Evolutionary conservation across 2,113 vertebrate species (phyloP).

Genomic region (Poecile atricapillus): DNA sequence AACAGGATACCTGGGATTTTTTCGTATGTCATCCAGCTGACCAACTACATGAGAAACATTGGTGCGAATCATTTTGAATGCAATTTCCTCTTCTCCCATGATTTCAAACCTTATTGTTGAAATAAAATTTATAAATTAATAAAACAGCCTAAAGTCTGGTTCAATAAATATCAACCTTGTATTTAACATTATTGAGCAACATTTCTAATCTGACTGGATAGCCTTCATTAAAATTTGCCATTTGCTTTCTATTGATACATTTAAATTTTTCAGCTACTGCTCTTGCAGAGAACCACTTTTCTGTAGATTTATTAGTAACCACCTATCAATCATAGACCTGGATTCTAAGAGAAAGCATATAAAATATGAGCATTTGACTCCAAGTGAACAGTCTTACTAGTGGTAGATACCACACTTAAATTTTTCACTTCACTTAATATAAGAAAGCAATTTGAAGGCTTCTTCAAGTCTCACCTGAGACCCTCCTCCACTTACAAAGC

Average conservation of each 20-base stretch:
- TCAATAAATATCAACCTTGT: background rate
- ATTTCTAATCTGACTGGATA: background rate
- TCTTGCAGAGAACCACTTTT: background rate
- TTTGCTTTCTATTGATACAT: background rate
- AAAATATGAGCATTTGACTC: background rate
- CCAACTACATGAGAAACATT: constrained; percentile 98
- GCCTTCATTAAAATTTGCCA: background rate
- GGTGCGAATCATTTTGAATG: constrained; percentile 98
- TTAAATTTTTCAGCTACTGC: background rate
- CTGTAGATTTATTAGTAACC: background rate
- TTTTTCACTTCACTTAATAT: background rate
- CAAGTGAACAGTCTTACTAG: background rate
- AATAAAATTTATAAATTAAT: background rate
- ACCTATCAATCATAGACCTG: background rate
- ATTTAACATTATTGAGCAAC: background rate
- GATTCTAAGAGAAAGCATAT: background rate
- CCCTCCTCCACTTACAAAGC: background rate
- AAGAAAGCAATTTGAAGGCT: background rate
- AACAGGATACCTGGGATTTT: constrained; percentile 88
- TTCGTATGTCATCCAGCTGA: constrained; percentile 95
- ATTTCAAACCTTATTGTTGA: constrained; percentile 89
- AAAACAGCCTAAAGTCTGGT: background rate
- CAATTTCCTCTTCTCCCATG: constrained; percentile 99
- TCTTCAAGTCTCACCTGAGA: background rate
- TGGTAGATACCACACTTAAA: background rate